These are phyloP conservation scores for Dromaius novaehollandiae DNA, from an alignment of 2,113 vertebrate species.

Conservation along the genomic window DNA sequence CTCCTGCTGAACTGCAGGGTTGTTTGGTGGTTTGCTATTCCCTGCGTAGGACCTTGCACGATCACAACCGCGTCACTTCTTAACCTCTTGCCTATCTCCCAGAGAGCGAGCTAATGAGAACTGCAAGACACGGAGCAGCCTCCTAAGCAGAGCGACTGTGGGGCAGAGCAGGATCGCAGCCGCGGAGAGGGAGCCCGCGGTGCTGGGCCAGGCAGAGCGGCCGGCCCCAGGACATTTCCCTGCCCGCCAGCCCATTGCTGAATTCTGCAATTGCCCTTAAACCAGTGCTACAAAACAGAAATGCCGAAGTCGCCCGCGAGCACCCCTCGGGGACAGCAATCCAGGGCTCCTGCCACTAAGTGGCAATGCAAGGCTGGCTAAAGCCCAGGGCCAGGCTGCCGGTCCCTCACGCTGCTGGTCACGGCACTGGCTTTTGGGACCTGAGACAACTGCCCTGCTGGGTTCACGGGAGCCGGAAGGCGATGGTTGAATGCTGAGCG, in stretches of 20 bases:
- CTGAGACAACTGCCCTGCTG: background rate
- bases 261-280: background rate
- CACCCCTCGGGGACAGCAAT: background rate
- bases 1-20: background rate
- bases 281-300: background rate
- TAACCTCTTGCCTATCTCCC: background rate
- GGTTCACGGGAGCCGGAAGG: background rate
- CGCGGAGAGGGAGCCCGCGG: background rate
- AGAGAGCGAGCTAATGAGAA: background rate
- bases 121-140: rapidly evolving
- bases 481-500: background rate
- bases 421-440: background rate
- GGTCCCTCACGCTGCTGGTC: background rate
- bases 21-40: background rate
- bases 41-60: background rate
- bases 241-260: background rate
- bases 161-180: rapidly evolving
- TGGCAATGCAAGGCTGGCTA: slow-evolving; percentile 49
- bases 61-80: rapidly evolving
- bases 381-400: background rate
- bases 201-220: background rate
- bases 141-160: background rate
- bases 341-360: slow-evolving; percentile 16
- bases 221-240: background rate
- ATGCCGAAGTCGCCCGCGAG: background rate